Conservation (phyloP, 2,797 vertebrate species). For the Hapalemur alaotrensis region DNA sequence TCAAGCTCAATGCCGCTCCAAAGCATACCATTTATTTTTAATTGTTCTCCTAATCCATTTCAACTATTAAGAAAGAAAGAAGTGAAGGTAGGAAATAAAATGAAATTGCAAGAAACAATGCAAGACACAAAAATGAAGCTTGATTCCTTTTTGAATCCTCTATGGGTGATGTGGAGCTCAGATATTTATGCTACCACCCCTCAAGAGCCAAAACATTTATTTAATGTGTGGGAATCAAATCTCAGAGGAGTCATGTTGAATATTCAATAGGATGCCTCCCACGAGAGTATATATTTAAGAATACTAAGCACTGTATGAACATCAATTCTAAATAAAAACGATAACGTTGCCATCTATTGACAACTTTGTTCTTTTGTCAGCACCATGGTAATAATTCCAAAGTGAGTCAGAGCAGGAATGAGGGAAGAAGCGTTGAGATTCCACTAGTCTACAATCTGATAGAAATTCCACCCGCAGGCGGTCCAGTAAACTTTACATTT, state of each 20-base stretch:
- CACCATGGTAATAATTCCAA: not conserved
- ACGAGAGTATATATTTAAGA: not conserved
- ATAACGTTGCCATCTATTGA: not conserved
- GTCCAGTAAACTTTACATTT: not conserved
- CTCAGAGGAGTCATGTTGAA: not conserved
- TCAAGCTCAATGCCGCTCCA: constrained; percentile 52
- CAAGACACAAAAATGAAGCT: not conserved
- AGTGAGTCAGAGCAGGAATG: not conserved
- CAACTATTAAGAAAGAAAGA: not conserved
- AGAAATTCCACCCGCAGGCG: not conserved
- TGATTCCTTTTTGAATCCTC: not conserved
- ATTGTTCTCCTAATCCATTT: not conserved
- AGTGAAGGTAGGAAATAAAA: not conserved
- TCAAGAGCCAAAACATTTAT: not conserved
- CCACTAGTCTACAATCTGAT: not conserved
- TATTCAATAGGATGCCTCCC: constrained; percentile 23
- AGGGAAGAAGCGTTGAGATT: not conserved
- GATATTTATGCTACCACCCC: not conserved
- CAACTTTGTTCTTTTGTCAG: not conserved
- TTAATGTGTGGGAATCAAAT: not conserved
- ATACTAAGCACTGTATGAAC: not conserved
- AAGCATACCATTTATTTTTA: not conserved
- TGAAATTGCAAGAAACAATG: not conserved
- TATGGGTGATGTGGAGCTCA: not conserved
- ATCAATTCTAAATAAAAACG: constrained; percentile 14